Conservation (phyloP, 2,888 invertebrate genomes). For the Reticulitermes lucifugus region DNA sequence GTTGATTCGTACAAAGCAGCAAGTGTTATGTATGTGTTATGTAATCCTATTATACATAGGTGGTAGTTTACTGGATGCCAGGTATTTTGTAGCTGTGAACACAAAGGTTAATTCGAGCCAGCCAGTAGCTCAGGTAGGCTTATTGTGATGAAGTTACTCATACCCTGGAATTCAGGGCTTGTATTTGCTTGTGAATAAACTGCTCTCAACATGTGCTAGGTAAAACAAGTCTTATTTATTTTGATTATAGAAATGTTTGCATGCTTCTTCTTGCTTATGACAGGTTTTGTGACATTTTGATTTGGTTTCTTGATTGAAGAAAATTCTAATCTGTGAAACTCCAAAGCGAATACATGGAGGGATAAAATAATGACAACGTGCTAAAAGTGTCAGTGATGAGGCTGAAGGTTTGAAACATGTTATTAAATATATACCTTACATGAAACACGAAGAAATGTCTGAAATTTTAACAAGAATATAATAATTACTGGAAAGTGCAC, state of each 20-base stretch:
- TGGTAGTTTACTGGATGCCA: slow-evolving; percentile 4
- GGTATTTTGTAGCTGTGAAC: background rate
- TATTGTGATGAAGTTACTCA: background rate
- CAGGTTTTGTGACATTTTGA: too few relatives aligned
- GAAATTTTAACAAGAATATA: too few relatives aligned
- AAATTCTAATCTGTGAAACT: too few relatives aligned
- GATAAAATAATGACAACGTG: too few relatives aligned
- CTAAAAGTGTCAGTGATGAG: too few relatives aligned
- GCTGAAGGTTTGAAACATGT: too few relatives aligned
- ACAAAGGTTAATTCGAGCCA: background rate
- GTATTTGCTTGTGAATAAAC: background rate
- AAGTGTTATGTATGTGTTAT: slow-evolving; percentile 9
- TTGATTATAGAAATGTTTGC: background rate
- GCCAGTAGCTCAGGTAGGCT: background rate
- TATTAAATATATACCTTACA: too few relatives aligned
- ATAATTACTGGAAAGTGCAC: too few relatives aligned
- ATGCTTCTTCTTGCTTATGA: background rate
- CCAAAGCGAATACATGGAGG: too few relatives aligned
- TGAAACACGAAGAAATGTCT: too few relatives aligned
- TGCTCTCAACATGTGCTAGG: background rate
- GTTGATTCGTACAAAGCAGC: slow-evolving; percentile 1
- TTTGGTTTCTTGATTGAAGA: too few relatives aligned
- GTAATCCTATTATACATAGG: slow-evolving; percentile 5
- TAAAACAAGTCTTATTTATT: background rate
- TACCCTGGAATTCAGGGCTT: too few relatives aligned